Evolutionary conservation across 1,140 invertebrate genomes (phyloP), one percentile per base, ranked within the genome.

Genomic region (Apis florea): DNA sequence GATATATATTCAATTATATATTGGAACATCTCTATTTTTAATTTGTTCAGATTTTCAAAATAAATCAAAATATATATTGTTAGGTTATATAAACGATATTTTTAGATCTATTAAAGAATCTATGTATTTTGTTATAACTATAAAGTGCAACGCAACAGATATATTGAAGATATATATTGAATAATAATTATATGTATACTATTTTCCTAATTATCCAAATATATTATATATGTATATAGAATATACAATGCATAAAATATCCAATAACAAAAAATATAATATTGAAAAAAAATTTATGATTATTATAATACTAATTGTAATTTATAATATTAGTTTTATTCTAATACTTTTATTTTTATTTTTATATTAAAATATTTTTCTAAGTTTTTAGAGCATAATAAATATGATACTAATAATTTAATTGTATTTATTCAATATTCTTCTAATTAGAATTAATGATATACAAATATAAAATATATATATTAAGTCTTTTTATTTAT

Each of bases 71-170:
- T 83, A 70, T 19, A 53, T 17, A 63, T 19, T 83, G 13, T 68
- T 89, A 24, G 85, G 87, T 11, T 67, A 86, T 40, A 71, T 91
- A 17, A 84, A 85, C 24, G 89, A 91, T 56, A 82, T 91, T 69
- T 90, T 90, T 81, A 86, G 85, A 54, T 67, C 82, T 17, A 56
- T 88, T 13, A 53, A 31, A 12, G 77, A 79, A 73, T 86, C 89
- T 10, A 85, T 90, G 83, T 91, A 91, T 31, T 77, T 82, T 21
- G 49, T n/a, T n/a, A n/a, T 88, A 15, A 67, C 4, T n/a, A 49
- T 83, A 1, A 64, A 63, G 19, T 15, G 21, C 21, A 66, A 70
- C 24, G 9, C 12, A 56, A 47, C 0, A 21, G 8, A 69, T 58
- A 47, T 51, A 13, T 63, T 84, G 13, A 51, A 69, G n/a, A n/a